Evolutionary conservation across 2,113 vertebrate species (phyloP).

Genomic region (Sebastes fasciatus): DNA sequence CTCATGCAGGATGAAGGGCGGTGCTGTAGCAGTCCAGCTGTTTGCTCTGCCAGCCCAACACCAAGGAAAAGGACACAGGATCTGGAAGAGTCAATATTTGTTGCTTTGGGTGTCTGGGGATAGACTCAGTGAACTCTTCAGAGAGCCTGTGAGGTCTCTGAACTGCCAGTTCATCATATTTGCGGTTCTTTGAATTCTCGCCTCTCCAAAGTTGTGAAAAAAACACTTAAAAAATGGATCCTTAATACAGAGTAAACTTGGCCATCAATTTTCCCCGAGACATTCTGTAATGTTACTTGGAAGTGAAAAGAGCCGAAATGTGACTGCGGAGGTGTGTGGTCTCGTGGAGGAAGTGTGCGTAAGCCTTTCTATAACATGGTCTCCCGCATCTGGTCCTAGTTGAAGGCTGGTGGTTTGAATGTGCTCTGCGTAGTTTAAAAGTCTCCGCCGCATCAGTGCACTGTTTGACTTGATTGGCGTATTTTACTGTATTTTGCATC

Average conservation of each 20-base stretch:
- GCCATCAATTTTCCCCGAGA: constrained; percentile 15
- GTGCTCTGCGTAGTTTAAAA: constrained; percentile 44
- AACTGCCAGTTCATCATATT: constrained; percentile 45
- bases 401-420: constrained; percentile 70
- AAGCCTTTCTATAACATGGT: constrained; percentile 49
- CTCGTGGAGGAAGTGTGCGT: constrained; percentile 55
- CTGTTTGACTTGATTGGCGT: constrained; percentile 56
- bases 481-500: constrained; percentile 27
- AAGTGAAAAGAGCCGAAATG: constrained; percentile 45
- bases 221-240: constrained; percentile 19
- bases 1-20: constrained; percentile 66
- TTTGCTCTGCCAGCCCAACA: constrained; percentile 70
- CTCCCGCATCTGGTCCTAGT: constrained; percentile 70
- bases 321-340: constrained; percentile 69
- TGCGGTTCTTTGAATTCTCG: constrained; percentile 44
- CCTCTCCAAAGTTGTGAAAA: constrained; percentile 13
- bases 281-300: constrained; percentile 42
- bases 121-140: constrained; percentile 61
- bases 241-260: constrained; percentile 28
- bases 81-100: constrained; percentile 78
- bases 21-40: constrained; percentile 76
- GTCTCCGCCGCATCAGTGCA: constrained; percentile 44
- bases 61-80: constrained; percentile 50
- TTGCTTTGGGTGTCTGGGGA: constrained; percentile 45
- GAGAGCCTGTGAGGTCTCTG: constrained; percentile 28